Percentiles rank a stretch among this genome's conserved stretches.
phyloP scores from a whole-genome alignment of 2,888 invertebrate species.

The Eupithecia pulchellata region DNA sequence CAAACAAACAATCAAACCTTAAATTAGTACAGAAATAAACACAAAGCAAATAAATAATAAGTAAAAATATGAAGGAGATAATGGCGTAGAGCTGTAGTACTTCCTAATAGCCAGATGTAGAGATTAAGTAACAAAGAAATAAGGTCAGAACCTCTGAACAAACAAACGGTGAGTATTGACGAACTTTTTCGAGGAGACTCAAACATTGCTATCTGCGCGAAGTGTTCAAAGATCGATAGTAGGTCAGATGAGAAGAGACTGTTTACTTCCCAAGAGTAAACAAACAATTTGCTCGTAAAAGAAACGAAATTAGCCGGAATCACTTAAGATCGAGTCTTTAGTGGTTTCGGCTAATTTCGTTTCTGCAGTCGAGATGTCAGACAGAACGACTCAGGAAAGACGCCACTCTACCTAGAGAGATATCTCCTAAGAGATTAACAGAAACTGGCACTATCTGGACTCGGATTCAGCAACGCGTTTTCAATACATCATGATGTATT shows the following conservation, averaged over 20 bases:
- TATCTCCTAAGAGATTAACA: not conserved
- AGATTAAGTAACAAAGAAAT: slow-evolving; percentile 4
- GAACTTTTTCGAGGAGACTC: not conserved
- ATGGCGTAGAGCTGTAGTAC: not conserved
- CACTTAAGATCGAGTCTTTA: slow-evolving; percentile 53
- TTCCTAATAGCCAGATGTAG: not conserved
- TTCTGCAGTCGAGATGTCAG: slow-evolving; percentile 49
- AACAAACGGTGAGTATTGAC: not conserved
- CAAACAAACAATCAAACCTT: too few species aligned
- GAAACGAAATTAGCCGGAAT: slow-evolving; percentile 65
- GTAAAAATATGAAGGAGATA: not conserved
- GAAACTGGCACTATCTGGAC: slow-evolving; percentile 30
- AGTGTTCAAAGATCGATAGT: slow-evolving; percentile 53
- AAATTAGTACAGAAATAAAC: too few species aligned
- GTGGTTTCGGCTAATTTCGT: too few species aligned
- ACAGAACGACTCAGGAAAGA: slow-evolving; percentile 52
- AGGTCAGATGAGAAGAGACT: slow-evolving; percentile 62
- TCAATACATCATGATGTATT: not conserved
- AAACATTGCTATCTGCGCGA: slow-evolving; percentile 38
- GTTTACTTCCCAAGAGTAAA: slow-evolving; percentile 58
- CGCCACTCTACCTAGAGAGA: slow-evolving; percentile 34
- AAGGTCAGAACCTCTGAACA: slow-evolving; percentile 2
- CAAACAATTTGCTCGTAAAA: slow-evolving; percentile 70
- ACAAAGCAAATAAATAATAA: not conserved
- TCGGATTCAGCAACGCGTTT: slow-evolving; percentile 1